Percentiles rank a stretch among this genome's conserved stretches.
Conservation (phyloP, 2,888 invertebrate genomes). For the Perdita meconis region DNA sequence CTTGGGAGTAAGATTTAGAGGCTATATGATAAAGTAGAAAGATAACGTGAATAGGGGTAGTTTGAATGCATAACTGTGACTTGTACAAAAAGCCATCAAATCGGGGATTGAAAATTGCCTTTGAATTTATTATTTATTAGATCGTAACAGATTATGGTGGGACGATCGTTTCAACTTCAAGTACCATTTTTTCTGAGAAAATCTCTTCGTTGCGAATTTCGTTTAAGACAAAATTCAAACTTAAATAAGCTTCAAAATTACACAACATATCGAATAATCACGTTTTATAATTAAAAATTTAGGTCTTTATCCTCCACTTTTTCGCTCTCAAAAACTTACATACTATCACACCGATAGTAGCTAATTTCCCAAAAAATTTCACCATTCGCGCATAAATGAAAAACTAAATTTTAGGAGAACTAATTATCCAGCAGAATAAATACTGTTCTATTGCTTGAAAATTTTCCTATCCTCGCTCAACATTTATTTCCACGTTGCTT, state of each 20-base stretch:
- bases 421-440: too few relatives aligned
- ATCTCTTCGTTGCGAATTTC: slow-evolving; percentile 1
- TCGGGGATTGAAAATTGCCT: slow-evolving; percentile 24
- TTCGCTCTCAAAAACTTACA: background rate
- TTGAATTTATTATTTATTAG: slow-evolving; percentile 36
- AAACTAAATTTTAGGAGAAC: background rate
- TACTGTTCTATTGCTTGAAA: too few relatives aligned
- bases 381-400: background rate
- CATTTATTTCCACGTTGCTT: too few relatives aligned
- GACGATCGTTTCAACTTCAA: slow-evolving; percentile 30
- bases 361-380: background rate
- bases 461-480: too few relatives aligned
- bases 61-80: slow-evolving; percentile 54
- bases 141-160: slow-evolving; percentile 18
- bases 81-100: slow-evolving; percentile 31
- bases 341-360: background rate
- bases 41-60: slow-evolving; percentile 48
- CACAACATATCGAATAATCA: background rate
- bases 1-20: too few relatives aligned
- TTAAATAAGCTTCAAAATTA: background rate
- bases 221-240: background rate
- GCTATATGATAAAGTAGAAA: too few relatives aligned
- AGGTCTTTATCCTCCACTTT: background rate
- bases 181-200: slow-evolving; percentile 12
- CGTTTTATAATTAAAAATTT: background rate